Evolutionary conservation across 2,888 invertebrate genomes (phyloP), one percentile per base, ranked within the genome.

Genomic region (Eristalis pertinax): DNA sequence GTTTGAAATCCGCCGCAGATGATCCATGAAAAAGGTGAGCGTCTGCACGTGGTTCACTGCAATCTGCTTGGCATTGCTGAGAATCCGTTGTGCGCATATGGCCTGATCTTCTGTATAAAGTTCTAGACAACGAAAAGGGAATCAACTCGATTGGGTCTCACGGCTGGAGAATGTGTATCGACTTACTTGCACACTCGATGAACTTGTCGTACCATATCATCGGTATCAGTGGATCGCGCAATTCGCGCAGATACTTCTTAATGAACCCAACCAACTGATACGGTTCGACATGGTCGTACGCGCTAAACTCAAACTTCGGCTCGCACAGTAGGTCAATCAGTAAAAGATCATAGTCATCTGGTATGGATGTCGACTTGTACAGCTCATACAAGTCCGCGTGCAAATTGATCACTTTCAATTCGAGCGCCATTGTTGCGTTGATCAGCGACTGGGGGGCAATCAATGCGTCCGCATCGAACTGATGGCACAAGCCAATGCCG

Each of bases 221-320:
- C 29, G 96, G 96, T 89, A 97, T 96, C 73, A 97, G 94, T 4
- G 96, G 96, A 92, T 96, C 96, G 0, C 96, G 96, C 88, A 97
- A 92, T 91, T 97, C 96, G 65, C 96, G 92, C 60, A 97, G 93
- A 91, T 95, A 96, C 91, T 96, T 96, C 91, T 96, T 96, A 81
- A 97, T 92, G 69, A 95, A 94, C 89, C 94, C 94, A 56, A 90
- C 88, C 19, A 90, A 72, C 5, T 89, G 82, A 3, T 87, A 83
- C 0, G 90, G 89, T 8, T 89, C 79, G 3, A 89, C 78, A n/a
- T 70, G 70, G 1, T 84, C 74, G 5, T 74, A 84, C 4, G 74
- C 62, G 41, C n/a, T 74, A 5, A 70, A 70, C 15, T 77, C 63
- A 19, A 70, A 70, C n/a, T 68, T 29, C 1, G 29, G 13, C 22